These are phyloP conservation scores for Copsychus sechellarum DNA, from an alignment of 2,113 vertebrate species.

Conservation along the genomic window DNA sequence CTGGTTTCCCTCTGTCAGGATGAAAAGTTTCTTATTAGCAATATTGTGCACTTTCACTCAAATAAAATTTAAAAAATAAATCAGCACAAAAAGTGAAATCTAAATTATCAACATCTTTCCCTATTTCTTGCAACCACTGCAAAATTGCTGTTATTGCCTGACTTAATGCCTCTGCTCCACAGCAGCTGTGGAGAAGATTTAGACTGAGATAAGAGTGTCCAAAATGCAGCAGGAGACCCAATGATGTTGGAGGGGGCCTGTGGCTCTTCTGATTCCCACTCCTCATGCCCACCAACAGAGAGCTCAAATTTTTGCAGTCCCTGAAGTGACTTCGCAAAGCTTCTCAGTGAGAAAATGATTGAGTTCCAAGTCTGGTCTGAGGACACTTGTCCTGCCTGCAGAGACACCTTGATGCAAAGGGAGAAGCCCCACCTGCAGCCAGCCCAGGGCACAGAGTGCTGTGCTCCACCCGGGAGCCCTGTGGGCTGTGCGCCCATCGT, in stretches of 20 bases:
- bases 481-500: accelerated
- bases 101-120: neutral
- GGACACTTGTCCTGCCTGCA: neutral
- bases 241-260: neutral
- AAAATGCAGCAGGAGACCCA: neutral
- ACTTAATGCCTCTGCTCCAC: neutral
- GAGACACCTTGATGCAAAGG: neutral
- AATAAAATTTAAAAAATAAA: neutral
- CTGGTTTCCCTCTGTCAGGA: slow-evolving; percentile 45
- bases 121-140: neutral
- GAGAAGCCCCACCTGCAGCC: neutral
- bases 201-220: neutral
- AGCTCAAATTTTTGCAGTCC: neutral
- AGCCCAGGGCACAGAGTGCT: accelerated
- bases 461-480: accelerated
- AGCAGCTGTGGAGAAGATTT: neutral
- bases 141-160: neutral
- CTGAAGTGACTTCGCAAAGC: neutral
- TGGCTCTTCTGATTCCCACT: neutral
- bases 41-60: slow-evolving; percentile 37
- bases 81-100: slow-evolving; percentile 46
- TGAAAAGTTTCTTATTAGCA: slow-evolving; percentile 45
- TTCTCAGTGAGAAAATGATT: accelerated
- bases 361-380: neutral
- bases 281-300: neutral